A percentile compares a stretch with the other conserved stretches of the same genome.
phyloP scores from a whole-genome alignment of 2,113 vertebrate species.

The Pionites leucogaster region DNA sequence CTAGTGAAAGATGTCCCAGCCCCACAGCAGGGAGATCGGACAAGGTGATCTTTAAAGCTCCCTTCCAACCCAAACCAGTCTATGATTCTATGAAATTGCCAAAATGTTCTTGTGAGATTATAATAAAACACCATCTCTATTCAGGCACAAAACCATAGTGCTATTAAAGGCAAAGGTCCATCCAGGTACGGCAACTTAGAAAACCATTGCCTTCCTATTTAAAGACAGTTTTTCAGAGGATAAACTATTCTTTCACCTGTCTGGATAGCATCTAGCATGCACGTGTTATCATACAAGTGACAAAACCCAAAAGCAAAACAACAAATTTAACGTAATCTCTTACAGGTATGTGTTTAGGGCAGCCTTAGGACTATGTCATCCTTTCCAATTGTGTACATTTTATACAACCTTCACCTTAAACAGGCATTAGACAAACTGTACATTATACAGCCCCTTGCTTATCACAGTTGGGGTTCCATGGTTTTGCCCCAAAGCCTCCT shows the following conservation, averaged over 20 bases:
- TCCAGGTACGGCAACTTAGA: background rate
- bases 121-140: background rate
- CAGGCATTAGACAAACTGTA: background rate
- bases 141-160: background rate
- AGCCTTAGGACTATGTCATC: background rate
- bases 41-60: background rate
- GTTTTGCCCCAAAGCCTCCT: background rate
- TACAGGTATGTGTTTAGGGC: background rate
- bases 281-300: background rate
- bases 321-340: background rate
- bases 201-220: background rate
- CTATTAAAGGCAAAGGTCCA: background rate
- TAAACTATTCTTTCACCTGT: background rate
- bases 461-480: background rate
- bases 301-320: background rate
- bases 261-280: background rate
- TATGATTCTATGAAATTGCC: background rate
- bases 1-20: background rate
- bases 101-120: background rate
- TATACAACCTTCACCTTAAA: background rate
- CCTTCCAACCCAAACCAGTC: background rate
- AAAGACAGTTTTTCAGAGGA: background rate
- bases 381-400: background rate
- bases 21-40: background rate
- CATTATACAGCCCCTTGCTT: background rate